Evolutionary conservation across 2,797 vertebrate genomes (phyloP), one percentile per base, ranked within the genome.

Genomic region (Potorous gilbertii): DNA sequence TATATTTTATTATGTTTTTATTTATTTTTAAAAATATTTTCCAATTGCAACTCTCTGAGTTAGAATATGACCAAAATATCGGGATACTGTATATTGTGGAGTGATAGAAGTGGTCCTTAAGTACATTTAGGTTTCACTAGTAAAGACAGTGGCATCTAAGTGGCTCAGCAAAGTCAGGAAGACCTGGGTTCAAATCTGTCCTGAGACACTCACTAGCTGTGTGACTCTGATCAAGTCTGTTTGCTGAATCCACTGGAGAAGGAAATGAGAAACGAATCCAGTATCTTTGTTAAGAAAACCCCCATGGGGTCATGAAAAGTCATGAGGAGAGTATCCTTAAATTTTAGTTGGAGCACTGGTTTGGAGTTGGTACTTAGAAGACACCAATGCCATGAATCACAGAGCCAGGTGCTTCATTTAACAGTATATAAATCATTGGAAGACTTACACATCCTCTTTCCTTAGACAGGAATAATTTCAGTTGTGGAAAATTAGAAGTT

Each of bases 401-500:
- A 5, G 8, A 95, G 55, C 46, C 56, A 90, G 14, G 31, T 11
- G 56, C 8, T 29, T 18, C 6, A 46, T 74, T 74, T 74, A 74
- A 74, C 0, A 2, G 6, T 28, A 6, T 54, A 21, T 90, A 50
- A 89, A 4, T 90, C 18, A 59, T 29, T 27, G 55, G 56, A 92
- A 40, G 50, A 50, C 57, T 62, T 55, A 13, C n/a, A 16, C 34
- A 40, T 21, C n/a, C 34, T 40, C 34, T n/a, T 8, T 74, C 34
- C 14, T 74, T 74, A 94, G 90, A 74, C 29, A 94, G 56, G 34
- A 66, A 94, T 57, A 90, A 87, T 91, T 54, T 10, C 57, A 66
- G 95, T 94, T 91, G 92, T 46, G 62, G 93, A 59, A 92, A 97
- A 94, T 91, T 90, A 40, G 55, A 95, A n/a, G 21, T 54, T 87